Evolutionary conservation across 2,113 vertebrate genomes (phyloP), one percentile per base, ranked within the genome.

Genomic region (Empidonax traillii): DNA sequence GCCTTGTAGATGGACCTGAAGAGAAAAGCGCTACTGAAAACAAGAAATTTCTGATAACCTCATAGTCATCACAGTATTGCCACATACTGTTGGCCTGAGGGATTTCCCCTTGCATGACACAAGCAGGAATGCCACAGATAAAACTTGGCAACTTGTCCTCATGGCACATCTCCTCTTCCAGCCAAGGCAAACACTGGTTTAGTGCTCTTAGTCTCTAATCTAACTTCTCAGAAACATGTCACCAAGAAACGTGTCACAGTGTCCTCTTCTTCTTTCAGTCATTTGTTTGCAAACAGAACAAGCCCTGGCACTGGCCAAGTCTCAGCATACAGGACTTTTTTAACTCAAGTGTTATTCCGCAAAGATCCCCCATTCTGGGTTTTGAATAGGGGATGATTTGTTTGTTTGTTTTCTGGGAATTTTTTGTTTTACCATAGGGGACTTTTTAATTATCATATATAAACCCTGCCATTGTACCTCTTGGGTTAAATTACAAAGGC

Each of bases 331-430:
- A 55, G 27, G 59, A 31, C n/a, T n/a, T 33, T 14, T 31, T 27
- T 43, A 43, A 39, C 2, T 0, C 18, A n/a, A 8, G 62, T 41
- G 6, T 25, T 66, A 14, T 14, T 65, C 73, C 89, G 68, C 47
- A 44, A 2, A 1, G 14, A 10, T 6, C 9, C 31, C 15, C 16
- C 44, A 0, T 15, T 14, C 14, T 1, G 20, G 6, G 6, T 19
- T 65, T 90, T 63, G 35, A 49, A 28, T 8, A 33, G 37, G 44
- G 25, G 47, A 49, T 49, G 22, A 23, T 47, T 23, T 12, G 21
- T 12, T 10, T 23, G 11, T 24, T 49, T 24, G 6, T 46, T 31
- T 46, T 76, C 21, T 56, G 58, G 20, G 11, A 9, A 9, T n/a
- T 47, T 79, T 71, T 59, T 28, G 1, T 4, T 78, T 89, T 78